A percentile compares a stretch with the other conserved stretches of the same genome.
phyloP scores from a whole-genome alignment of 2,113 vertebrate species.

The Eidolon helvum region DNA sequence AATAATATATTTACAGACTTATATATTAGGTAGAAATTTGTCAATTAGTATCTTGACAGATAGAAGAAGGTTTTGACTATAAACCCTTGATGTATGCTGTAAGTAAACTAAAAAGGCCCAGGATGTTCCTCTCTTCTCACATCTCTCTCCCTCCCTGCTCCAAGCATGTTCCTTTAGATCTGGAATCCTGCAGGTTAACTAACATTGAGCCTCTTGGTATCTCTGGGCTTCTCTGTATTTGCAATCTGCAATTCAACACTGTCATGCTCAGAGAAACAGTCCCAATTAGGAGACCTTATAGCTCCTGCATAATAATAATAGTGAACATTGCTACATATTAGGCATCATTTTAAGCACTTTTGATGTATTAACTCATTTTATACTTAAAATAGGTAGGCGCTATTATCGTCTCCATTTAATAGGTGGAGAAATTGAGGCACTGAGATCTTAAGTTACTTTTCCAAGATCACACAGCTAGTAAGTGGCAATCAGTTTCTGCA shows the following conservation, averaged over 20 bases:
- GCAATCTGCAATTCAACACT: neutral
- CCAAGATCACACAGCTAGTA: neutral
- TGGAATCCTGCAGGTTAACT: neutral
- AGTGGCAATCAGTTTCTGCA: neutral
- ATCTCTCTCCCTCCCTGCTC: neutral
- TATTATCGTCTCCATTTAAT: neutral
- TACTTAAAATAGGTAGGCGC: neutral
- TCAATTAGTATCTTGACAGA: neutral
- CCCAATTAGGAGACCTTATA: neutral
- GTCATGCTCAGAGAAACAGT: neutral
- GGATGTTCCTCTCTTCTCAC: neutral
- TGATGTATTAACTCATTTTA: neutral
- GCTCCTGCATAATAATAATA: neutral
- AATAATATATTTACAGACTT: neutral
- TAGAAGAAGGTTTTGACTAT: neutral
- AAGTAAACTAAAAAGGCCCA: neutral
- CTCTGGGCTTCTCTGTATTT: neutral
- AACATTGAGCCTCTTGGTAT: neutral
- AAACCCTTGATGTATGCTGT: neutral
- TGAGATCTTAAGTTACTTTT: neutral
- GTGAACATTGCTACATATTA: neutral
- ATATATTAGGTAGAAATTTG: neutral
- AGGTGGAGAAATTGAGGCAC: neutral
- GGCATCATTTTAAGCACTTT: neutral
- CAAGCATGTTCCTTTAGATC: neutral